Conservation (phyloP, 2,113 vertebrate species). For the Pelodiscus sinensis region DNA sequence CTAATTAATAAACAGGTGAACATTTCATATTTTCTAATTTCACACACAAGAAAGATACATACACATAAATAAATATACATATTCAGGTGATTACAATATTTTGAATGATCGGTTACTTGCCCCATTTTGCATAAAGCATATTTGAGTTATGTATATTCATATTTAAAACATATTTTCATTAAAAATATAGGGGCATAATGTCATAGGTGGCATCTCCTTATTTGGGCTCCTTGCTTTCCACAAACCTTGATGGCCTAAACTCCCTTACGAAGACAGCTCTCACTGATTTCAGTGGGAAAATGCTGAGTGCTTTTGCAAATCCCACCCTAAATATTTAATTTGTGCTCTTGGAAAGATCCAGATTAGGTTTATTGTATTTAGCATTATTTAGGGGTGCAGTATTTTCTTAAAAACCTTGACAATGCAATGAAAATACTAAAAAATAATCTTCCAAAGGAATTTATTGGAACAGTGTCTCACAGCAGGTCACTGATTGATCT, state of each 20-base stretch:
- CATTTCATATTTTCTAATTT: too few species aligned
- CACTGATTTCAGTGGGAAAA: accelerated
- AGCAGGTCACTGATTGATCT: not conserved
- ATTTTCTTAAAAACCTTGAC: not conserved
- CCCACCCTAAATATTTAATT: not conserved
- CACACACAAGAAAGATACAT: too few species aligned
- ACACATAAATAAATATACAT: too few species aligned
- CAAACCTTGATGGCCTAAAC: not conserved
- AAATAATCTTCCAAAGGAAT: not conserved
- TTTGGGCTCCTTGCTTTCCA: not conserved
- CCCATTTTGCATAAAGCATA: too few species aligned
- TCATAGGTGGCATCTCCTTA: not conserved
- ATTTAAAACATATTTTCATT: too few species aligned
- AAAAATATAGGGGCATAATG: too few species aligned
- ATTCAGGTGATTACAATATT: too few species aligned
- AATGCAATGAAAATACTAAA: not conserved
- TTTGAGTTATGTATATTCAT: too few species aligned
- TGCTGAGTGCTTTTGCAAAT: not conserved
- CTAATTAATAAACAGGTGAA: too few species aligned
- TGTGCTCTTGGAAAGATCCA: not conserved
- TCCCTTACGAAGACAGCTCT: not conserved
- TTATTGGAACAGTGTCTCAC: not conserved
- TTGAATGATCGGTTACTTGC: too few species aligned
- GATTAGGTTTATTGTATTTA: not conserved
- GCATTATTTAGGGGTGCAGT: accelerated